Base-by-base conservation (phyloP, 2,888 invertebrate species). In the Eudasyphora cyanicolor region DNA sequence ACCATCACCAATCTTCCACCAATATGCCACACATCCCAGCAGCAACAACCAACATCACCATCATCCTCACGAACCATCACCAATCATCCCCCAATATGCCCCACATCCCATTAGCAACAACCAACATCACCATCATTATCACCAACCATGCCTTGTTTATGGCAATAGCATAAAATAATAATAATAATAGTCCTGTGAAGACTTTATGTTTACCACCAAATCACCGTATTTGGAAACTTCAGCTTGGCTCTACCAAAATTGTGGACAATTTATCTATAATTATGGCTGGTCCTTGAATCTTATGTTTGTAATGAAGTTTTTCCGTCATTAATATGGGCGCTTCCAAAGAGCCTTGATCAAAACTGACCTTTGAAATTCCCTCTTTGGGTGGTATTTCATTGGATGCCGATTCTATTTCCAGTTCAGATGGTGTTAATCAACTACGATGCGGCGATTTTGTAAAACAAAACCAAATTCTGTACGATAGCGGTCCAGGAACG, bases 381-480 rank as follows among this genome's bases (percentile, higher is more conserved):
- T 89, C 89, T 0, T 90, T 57, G 0, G 82, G 62, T 0, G 93
- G 93, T 17, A 89, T 87, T 0, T 10, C 6, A 0, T 86, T 87
- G 0, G 88, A 90, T 2, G 90, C 89, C 1, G 92, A 92, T 35
- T 90, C 89, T 5, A 89, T 93, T 86, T 93, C 91, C 0, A 87
- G 84, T 83, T 95, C 94, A 0, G 94, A 93, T 0, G 94, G 93
- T 1, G 94, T 92, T 6, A 99, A 91, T 99, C 99, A 0, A 99
- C 96, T 7, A 98, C 92, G 38, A 99, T 95, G 60, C 94, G 93
- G 49, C 99, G 94, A 14, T 95, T 94, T 0, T 95, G 93, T 70
- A 99, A 94, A 0, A 95, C 95, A 92, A 99, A 99, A 0, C 99
- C 99, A 92, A 99, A 99, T 93, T 99, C 99, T 57, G 94, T 95